These are phyloP conservation scores for Phania funesta DNA, from an alignment of 2,888 invertebrate species.

Conservation along the genomic window DNA sequence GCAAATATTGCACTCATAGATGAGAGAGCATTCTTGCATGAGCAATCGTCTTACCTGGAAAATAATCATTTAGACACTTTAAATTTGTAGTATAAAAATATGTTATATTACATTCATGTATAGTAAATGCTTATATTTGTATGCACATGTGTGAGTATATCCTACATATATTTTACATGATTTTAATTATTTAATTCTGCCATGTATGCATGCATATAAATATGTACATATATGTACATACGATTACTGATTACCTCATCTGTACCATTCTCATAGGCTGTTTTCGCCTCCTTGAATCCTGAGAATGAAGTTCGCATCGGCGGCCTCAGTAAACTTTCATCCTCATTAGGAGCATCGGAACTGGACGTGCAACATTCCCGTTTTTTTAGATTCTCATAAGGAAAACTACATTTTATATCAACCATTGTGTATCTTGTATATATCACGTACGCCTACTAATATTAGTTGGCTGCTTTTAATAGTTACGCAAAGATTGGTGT, in stretches of 20 bases:
- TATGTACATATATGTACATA: constrained; percentile 14
- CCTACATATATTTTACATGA: neutral
- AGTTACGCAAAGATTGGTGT: neutral
- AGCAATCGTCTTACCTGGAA: constrained; percentile 87
- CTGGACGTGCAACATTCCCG: neutral
- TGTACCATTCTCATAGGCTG: constrained; percentile 87
- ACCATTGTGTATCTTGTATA: constrained; percentile 39
- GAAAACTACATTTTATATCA: constrained; percentile 49
- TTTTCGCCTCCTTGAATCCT: constrained; percentile 86
- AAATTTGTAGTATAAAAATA: neutral
- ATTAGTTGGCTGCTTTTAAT: no score
- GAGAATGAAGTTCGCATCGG: constrained; percentile 86
- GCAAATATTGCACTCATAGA: constrained; percentile 94
- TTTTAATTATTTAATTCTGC: neutral
- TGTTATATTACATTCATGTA: neutral
- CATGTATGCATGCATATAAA: neutral
- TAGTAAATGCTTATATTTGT: neutral
- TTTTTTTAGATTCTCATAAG: constrained; percentile 31
- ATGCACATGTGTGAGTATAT: neutral
- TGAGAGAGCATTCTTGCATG: constrained; percentile 91
- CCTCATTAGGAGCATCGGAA: constrained; percentile 69
- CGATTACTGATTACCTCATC: constrained; percentile 83
- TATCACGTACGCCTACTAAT: constrained; percentile 61
- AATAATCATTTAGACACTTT: neutral
- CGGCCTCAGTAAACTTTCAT: constrained; percentile 83